phyloP scores from a whole-genome alignment of 2,113 vertebrate genomes.

The Nesoenas mayeri region DNA sequence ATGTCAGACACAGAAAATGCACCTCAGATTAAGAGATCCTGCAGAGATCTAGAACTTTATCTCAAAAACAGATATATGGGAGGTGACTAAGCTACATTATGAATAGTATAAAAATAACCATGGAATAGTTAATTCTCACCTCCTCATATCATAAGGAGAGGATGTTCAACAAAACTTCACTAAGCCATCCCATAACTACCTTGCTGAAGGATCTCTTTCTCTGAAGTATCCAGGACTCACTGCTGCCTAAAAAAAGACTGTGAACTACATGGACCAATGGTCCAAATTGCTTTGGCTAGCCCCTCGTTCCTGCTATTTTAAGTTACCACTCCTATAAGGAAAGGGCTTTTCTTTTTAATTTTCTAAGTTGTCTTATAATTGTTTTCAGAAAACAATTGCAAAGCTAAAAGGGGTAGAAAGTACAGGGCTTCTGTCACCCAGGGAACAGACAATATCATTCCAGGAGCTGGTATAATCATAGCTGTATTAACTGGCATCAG shows the following conservation, averaged over 20 bases:
- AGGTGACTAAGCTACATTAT: background rate
- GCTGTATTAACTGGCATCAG: slow-evolving; percentile 31
- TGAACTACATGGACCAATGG: background rate
- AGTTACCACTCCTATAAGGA: background rate
- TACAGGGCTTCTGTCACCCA: background rate
- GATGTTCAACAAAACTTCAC: background rate
- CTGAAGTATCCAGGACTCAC: background rate
- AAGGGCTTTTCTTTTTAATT: background rate
- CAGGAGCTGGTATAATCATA: background rate
- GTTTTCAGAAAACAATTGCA: background rate
- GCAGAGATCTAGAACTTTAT: background rate
- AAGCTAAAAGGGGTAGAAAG: background rate
- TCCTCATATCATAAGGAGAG: background rate
- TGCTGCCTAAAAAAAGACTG: background rate
- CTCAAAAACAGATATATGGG: background rate
- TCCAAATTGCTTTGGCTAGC: background rate
- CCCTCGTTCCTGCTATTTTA: background rate
- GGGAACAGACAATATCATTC: background rate
- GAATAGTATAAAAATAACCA: background rate
- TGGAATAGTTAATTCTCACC: background rate
- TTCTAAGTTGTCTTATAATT: background rate
- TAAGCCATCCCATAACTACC: background rate
- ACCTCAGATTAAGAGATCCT: background rate
- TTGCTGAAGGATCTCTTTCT: background rate
- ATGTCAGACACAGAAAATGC: background rate